Evolutionary conservation across 2,797 vertebrate genomes (phyloP).

Genomic region (Rousettus madagascariensis): DNA sequence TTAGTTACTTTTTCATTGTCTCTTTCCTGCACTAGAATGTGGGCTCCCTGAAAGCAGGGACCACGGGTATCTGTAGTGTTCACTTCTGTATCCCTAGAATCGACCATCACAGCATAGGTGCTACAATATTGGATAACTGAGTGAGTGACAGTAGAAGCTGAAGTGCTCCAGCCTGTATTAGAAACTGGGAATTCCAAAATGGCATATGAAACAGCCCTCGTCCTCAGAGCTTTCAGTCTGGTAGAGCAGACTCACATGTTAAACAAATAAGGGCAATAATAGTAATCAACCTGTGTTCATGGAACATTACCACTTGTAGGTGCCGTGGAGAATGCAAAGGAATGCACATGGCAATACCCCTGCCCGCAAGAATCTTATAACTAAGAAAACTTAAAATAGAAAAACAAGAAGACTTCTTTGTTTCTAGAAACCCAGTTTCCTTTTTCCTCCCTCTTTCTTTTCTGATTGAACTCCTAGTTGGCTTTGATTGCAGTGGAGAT

Average conservation of each 20-base stretch:
- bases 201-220: background rate
- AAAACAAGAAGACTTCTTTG: background rate
- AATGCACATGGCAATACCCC: background rate
- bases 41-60: background rate
- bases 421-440: background rate
- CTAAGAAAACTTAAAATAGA: background rate
- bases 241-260: background rate
- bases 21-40: conserved; percentile 5
- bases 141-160: background rate
- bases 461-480: background rate
- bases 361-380: background rate
- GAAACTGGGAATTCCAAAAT: background rate
- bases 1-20: conserved; percentile 1
- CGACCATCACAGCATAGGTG: background rate
- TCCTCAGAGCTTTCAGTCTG: background rate
- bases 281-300: background rate
- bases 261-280: background rate
- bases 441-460: background rate
- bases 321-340: background rate
- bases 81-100: background rate
- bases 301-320: background rate
- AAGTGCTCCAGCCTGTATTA: background rate
- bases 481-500: background rate
- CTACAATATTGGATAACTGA: background rate
- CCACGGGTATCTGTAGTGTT: background rate